phyloP scores from a whole-genome alignment of 1,140 invertebrate genomes.

The Drosophila mauritiana region DNA sequence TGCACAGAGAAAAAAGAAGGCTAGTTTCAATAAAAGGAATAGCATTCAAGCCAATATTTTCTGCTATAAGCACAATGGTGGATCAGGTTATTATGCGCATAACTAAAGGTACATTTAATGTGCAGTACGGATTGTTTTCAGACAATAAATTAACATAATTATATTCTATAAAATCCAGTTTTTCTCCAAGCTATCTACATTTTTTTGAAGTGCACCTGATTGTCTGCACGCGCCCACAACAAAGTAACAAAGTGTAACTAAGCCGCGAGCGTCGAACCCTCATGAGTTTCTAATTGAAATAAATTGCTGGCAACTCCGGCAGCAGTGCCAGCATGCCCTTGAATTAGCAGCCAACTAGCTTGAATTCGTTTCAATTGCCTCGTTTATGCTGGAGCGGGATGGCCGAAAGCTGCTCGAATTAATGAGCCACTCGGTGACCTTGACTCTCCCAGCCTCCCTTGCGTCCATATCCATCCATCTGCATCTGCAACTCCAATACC shows the following conservation, averaged over 20 bases:
- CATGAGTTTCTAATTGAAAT: conserved; percentile 81
- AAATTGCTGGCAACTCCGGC: conserved; percentile 63
- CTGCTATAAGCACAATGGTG: too few species aligned
- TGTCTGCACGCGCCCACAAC: conserved; percentile 19
- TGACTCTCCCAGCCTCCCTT: conserved; percentile 42
- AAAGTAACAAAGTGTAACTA: conserved; percentile 23
- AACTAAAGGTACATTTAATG: too few species aligned
- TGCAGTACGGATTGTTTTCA: too few species aligned
- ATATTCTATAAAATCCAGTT: too few species aligned
- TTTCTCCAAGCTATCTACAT: background rate
- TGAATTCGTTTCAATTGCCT: conserved; percentile 72
- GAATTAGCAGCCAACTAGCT: conserved; percentile 71
- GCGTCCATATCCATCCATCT: conserved; percentile 35
- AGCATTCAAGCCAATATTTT: too few species aligned
- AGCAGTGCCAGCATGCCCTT: conserved; percentile 64
- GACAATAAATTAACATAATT: too few species aligned
- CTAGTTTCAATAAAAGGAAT: rapidly evolving
- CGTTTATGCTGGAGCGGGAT: conserved; percentile 51
- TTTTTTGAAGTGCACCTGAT: conserved; percentile 9
- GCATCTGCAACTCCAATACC: background rate
- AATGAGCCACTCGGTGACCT: conserved; percentile 65
- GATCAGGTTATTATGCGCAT: too few species aligned
- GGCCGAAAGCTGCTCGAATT: conserved; percentile 46
- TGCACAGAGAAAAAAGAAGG: conserved; percentile 2
- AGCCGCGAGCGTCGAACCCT: conserved; percentile 26